phyloP scores from a whole-genome alignment of 1,140 invertebrate genomes.

The Berghia stephanieae region DNA sequence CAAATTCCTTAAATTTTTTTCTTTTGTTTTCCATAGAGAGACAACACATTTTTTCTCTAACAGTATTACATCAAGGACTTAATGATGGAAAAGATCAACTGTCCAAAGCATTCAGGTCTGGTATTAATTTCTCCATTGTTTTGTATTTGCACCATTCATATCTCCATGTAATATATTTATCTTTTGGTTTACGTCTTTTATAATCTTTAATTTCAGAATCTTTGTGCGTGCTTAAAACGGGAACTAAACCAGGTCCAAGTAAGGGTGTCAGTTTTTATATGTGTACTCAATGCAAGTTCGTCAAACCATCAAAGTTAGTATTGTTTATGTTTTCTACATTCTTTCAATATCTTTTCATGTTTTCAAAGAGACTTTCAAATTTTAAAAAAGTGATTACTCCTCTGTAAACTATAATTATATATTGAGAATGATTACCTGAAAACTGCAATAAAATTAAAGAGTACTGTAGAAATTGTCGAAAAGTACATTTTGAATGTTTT shows the following conservation, averaged over 20 bases:
- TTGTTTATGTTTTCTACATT: background rate
- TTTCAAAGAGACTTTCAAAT: background rate
- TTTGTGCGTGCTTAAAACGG: conserved; percentile 37
- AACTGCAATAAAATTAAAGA: too few relatives aligned
- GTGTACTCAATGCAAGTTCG: conserved; percentile 35
- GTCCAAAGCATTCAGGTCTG: too few relatives aligned
- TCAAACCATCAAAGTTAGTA: conserved; percentile 23
- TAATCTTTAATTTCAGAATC: too few relatives aligned
- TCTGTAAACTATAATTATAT: background rate
- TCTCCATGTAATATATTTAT: too few relatives aligned
- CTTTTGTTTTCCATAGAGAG: too few relatives aligned
- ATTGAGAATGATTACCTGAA: conserved; percentile 5
- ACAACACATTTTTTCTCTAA: too few relatives aligned
- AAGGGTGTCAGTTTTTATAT: conserved; percentile 37
- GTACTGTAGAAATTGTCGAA: background rate
- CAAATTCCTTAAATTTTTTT: too few relatives aligned
- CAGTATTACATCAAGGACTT: too few relatives aligned
- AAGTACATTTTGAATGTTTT: background rate
- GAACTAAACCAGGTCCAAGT: conserved; percentile 35
- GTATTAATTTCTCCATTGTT: too few relatives aligned
- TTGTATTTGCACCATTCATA: too few relatives aligned
- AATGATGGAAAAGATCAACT: too few relatives aligned
- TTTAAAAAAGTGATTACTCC: background rate
- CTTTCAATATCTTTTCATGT: background rate
- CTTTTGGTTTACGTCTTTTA: too few relatives aligned